Percentiles rank a stretch among this genome's conserved stretches.
These are phyloP conservation scores for Orbicella faveolata DNA, from an alignment of 64 coral and sea anemone species.

Conservation along the genomic window DNA sequence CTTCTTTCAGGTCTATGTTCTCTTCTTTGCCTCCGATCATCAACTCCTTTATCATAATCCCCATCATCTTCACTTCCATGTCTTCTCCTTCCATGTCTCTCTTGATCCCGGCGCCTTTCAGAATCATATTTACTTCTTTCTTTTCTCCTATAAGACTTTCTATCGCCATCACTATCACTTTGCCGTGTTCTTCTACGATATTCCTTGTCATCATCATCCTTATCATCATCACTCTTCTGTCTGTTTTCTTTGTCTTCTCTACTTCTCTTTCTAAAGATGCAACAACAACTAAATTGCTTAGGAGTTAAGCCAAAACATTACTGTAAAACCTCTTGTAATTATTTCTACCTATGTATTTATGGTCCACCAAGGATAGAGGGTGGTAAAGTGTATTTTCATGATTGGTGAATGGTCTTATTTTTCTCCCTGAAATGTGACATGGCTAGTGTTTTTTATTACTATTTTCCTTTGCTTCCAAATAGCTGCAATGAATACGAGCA, in stretches of 20 bases:
- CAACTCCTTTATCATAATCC: constrained; percentile 26
- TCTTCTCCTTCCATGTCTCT: constrained; percentile 3
- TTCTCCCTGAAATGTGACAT: too few species aligned
- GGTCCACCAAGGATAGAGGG: too few species aligned
- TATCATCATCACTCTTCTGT: constrained; percentile 33
- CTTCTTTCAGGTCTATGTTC: constrained; percentile 55
- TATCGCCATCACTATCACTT: constrained; percentile 53
- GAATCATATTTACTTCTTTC: constrained; percentile 23
- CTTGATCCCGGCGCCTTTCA: background rate
- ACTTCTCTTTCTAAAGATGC: constrained; percentile 3
- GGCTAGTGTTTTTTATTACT: too few species aligned
- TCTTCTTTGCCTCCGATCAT: constrained; percentile 6
- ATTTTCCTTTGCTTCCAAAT: too few species aligned
- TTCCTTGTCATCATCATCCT: constrained; percentile 12
- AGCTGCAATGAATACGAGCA: too few species aligned
- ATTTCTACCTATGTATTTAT: background rate
- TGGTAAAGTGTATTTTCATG: too few species aligned
- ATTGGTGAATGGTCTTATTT: too few species aligned
- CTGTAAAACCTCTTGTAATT: background rate
- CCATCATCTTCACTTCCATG: constrained; percentile 17
- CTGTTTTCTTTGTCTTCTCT: constrained; percentile 71
- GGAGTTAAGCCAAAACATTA: background rate
- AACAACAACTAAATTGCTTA: background rate
- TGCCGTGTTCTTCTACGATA: background rate
- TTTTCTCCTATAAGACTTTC: constrained; percentile 25